These are phyloP conservation scores for Daphoenositta chrysoptera DNA, from an alignment of 2,113 vertebrate species.

Conservation along the genomic window DNA sequence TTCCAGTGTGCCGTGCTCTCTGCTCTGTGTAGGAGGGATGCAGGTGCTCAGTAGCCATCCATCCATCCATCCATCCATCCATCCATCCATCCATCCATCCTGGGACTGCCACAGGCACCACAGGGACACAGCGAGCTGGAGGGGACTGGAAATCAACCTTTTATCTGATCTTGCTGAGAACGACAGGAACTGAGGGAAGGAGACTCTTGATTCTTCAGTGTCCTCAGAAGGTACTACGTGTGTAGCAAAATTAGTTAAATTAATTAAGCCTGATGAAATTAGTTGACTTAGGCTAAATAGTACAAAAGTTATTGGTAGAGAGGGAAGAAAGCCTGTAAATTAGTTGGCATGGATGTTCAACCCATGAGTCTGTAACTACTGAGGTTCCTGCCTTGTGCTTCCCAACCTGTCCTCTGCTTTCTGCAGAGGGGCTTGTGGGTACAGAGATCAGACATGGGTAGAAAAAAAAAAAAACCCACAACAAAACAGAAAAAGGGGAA, in stretches of 20 bases:
- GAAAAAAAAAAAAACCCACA: not conserved
- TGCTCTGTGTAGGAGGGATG: not conserved
- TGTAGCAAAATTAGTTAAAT: not conserved
- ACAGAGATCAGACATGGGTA: not conserved
- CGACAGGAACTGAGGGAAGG: not conserved
- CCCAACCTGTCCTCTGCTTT: not conserved
- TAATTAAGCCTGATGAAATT: not conserved
- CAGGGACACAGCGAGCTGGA: not conserved
- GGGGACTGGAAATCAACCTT: not conserved
- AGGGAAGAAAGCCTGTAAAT: not conserved
- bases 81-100: not conserved
- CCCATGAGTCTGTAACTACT: not conserved
- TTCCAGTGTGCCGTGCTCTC: accelerated
- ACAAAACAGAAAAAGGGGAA: not conserved
- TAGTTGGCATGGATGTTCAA: not conserved
- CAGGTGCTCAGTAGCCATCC: not conserved
- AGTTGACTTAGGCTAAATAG: not conserved
- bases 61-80: no score
- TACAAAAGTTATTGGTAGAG: not conserved
- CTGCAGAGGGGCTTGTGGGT: not conserved
- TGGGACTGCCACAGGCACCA: no score
- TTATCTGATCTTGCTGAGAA: not conserved
- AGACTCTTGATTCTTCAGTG: not conserved
- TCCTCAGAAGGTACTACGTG: not conserved
- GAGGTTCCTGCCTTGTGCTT: not conserved